Percentiles rank a stretch among this genome's conserved stretches.
Conservation (phyloP, 1,140 invertebrate genomes). For the Myzus persicae region DNA sequence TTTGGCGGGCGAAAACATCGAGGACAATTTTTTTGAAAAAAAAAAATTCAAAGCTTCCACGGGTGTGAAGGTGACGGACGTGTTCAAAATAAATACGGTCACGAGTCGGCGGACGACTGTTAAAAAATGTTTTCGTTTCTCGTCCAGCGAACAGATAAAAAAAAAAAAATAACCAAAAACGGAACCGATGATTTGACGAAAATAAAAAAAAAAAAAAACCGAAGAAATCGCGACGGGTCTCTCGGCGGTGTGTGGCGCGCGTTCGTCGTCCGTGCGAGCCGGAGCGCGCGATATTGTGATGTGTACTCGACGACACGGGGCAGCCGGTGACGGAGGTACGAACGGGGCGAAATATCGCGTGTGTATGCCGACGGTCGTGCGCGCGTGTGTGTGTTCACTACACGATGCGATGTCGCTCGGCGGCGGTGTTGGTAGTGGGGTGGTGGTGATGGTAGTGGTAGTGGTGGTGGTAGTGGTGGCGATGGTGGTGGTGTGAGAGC, state of each 20-base stretch:
- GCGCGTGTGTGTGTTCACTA: conserved; percentile 14
- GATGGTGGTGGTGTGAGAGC: not conserved
- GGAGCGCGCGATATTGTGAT: conserved; percentile 37
- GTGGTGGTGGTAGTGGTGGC: no score
- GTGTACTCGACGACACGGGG: conserved; percentile 21
- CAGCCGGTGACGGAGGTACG: conserved; percentile 32
- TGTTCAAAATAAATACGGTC: not conserved
- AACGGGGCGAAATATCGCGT: conserved; percentile 51
- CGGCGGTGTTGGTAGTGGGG: not conserved
- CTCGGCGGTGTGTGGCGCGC: not conserved
- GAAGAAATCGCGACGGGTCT: not conserved
- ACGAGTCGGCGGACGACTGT: not conserved
- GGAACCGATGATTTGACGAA: not conserved
- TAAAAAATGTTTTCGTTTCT: not conserved
- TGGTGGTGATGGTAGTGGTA: not conserved
- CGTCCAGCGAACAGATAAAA: not conserved
- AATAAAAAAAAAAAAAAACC: not conserved
- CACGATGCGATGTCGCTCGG: not conserved
- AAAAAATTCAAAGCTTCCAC: not conserved
- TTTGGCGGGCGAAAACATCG: not conserved
- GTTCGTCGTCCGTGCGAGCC: not conserved
- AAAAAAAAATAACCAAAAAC: not conserved
- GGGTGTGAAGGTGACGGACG: not conserved
- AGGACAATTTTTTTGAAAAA: not conserved
- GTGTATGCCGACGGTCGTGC: not conserved